Base-by-base conservation (phyloP, 2,888 invertebrate genomes). In the Trichopria drosophilae region DNA sequence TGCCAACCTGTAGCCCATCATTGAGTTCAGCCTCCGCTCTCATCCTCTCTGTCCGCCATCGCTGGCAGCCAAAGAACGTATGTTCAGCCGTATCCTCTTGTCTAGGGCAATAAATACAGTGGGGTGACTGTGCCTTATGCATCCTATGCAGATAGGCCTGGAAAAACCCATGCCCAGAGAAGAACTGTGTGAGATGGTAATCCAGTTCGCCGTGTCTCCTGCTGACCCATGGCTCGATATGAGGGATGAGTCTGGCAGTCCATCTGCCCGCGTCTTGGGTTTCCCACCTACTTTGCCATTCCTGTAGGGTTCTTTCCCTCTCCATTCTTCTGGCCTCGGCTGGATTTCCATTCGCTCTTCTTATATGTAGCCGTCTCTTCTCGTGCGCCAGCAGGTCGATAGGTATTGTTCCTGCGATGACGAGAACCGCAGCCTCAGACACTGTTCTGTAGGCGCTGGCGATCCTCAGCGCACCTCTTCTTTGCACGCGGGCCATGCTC, bases 241-340 rank as follows among this genome's bases (percentile, higher is more conserved):
- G n/a, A 5, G 46, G 51, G 6, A 58, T 56, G 1, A 56, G 28
- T 6, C 12, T 23, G 16, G 15, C 34, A 0, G 56, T 57, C 59
- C 51, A 55, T 4, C 31, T 7, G 7, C 59, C 55, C 20, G 31
- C 51, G 1, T 4, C 22, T 4, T 32, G 44, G 2, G 19, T 19
- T 3, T 51, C 34, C 57, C 61, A 59, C 16, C 51, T 20, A 7
- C 28, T 9, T 43, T 59, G 55, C 58, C 60, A 58, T 7, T n/a
- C 9, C 7, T 26, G 26, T n/a, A 26, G n/a, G n/a, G n/a, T n/a
- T n/a, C n/a, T n/a, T n/a, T n/a, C n/a, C n/a, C n/a, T n/a, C n/a
- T n/a, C n/a, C n/a, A n/a, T n/a, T n/a, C n/a, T n/a, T n/a, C n/a
- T n/a, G n/a, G n/a, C n/a, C n/a, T n/a, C n/a, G n/a, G 26, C 26